A percentile compares a stretch with the other conserved stretches of the same genome.
These are phyloP conservation scores for Argentina silus DNA, from an alignment of 2,797 vertebrate species.

Conservation along the genomic window DNA sequence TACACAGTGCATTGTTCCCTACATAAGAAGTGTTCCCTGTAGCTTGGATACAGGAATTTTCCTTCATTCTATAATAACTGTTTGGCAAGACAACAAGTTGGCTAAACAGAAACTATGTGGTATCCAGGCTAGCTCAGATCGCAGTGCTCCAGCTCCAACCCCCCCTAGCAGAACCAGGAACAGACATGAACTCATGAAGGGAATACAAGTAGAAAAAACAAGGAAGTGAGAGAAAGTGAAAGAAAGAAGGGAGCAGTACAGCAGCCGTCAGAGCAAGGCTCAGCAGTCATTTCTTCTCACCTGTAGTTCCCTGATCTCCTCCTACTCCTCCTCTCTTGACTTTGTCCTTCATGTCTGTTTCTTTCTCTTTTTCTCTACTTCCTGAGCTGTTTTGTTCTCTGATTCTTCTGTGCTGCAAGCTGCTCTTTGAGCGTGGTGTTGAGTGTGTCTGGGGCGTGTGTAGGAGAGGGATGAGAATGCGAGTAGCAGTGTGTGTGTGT, in stretches of 20 bases:
- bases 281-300: slow-evolving; percentile 62
- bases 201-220: slow-evolving; percentile 17
- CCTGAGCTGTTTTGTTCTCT: slow-evolving; percentile 27
- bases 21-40: too few species aligned
- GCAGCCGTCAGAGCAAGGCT: slow-evolving; percentile 20
- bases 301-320: slow-evolving; percentile 68
- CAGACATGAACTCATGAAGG: slow-evolving; percentile 21
- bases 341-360: slow-evolving; percentile 78
- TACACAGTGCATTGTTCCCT: too few species aligned
- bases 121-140: slow-evolving; percentile 24
- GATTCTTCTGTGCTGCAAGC: slow-evolving; percentile 31
- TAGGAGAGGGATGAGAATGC: neutral
- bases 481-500: slow-evolving; percentile 7
- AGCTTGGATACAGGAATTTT: too few species aligned
- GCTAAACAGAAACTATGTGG: slow-evolving; percentile 24
- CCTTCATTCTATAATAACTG: neutral
- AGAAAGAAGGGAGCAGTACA: slow-evolving; percentile 17
- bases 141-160: slow-evolving; percentile 61
- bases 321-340: slow-evolving; percentile 66
- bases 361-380: slow-evolving; percentile 21
- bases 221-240: slow-evolving; percentile 36
- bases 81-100: slow-evolving; percentile 23
- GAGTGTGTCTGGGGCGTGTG: neutral
- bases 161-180: slow-evolving; percentile 45
- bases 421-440: slow-evolving; percentile 28